Percentiles rank a stretch among this genome's conserved stretches.
phyloP scores from a whole-genome alignment of 2,113 vertebrate species.

The Tragelaphus imberbis region DNA sequence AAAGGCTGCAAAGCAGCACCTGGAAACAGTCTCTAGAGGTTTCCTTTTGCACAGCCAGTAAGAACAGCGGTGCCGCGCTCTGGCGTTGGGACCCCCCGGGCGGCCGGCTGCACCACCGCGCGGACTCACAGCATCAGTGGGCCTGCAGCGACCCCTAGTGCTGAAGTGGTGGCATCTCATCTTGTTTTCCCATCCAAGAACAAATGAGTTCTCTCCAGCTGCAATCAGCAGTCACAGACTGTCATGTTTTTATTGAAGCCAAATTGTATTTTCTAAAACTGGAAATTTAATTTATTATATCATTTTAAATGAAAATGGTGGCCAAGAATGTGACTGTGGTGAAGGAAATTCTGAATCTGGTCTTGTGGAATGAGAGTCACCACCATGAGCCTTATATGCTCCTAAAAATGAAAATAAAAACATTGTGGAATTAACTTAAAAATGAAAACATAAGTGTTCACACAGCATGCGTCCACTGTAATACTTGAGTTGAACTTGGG shows the following conservation, averaged over 20 bases:
- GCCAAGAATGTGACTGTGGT: neutral
- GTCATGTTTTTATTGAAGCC: neutral
- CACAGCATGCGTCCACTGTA: neutral
- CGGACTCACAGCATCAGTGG: neutral
- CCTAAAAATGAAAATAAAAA: neutral
- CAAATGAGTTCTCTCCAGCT: rapidly evolving
- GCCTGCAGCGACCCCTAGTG: conserved; percentile 75
- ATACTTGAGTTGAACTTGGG: neutral
- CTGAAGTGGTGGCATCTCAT: rapidly evolving
- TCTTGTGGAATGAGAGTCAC: too few species aligned
- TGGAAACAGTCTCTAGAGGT: neutral
- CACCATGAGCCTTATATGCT: neutral
- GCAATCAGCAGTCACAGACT: rapidly evolving
- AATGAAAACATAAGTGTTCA: too few species aligned
- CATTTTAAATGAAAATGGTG: neutral
- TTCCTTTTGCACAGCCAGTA: neutral
- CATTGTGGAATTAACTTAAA: neutral
- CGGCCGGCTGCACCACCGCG: rapidly evolving
- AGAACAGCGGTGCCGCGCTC: neutral
- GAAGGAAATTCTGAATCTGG: neutral
- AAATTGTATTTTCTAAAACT: neutral
- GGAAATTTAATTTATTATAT: neutral
- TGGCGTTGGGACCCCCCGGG: too few species aligned
- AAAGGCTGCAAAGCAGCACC: neutral
- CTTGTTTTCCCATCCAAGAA: neutral